Percentiles rank a stretch among this genome's conserved stretches.
These are phyloP conservation scores for Itoplectis maculator DNA, from an alignment of 2,888 invertebrate species.

Conservation along the genomic window DNA sequence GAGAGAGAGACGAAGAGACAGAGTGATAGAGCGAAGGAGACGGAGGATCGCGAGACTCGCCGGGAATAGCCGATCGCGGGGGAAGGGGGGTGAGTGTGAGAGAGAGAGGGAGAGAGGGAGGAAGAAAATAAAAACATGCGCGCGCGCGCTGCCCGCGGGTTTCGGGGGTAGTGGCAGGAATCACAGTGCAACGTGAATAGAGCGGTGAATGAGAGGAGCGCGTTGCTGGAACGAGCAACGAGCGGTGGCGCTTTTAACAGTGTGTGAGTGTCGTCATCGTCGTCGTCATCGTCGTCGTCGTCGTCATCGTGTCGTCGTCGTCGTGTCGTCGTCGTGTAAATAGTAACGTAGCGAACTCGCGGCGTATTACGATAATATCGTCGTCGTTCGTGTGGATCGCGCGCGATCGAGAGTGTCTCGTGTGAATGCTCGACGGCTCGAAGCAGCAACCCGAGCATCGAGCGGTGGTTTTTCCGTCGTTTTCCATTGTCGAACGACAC, in stretches of 20 bases:
- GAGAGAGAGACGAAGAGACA: background rate
- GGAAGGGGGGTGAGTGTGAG: background rate
- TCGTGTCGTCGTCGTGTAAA: background rate
- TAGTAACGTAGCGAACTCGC: background rate
- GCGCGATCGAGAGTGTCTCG: conserved; percentile 10
- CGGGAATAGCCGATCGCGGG: background rate
- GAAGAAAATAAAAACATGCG: background rate
- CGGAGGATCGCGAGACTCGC: background rate
- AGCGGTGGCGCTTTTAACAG: background rate
- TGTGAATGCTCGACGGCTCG: background rate
- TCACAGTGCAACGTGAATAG: conserved; percentile 2
- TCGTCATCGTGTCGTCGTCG: background rate
- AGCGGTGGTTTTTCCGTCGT: background rate
- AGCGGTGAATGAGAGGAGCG: conserved; percentile 13
- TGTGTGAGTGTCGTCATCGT: conserved; percentile 4
- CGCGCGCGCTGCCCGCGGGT: no score
- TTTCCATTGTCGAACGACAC: conserved; percentile 7
- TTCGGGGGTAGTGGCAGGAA: background rate
- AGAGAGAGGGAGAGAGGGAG: background rate
- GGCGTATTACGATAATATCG: conserved; percentile 8
- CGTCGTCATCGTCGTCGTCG: background rate
- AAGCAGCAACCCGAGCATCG: conserved; percentile 7
- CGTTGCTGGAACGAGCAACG: background rate
- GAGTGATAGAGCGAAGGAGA: background rate
- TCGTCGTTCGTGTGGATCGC: conserved; percentile 1